A percentile compares a stretch with the other conserved stretches of the same genome.
Conservation (phyloP, 2,113 vertebrate genomes). For the Bombycilla garrulus region DNA sequence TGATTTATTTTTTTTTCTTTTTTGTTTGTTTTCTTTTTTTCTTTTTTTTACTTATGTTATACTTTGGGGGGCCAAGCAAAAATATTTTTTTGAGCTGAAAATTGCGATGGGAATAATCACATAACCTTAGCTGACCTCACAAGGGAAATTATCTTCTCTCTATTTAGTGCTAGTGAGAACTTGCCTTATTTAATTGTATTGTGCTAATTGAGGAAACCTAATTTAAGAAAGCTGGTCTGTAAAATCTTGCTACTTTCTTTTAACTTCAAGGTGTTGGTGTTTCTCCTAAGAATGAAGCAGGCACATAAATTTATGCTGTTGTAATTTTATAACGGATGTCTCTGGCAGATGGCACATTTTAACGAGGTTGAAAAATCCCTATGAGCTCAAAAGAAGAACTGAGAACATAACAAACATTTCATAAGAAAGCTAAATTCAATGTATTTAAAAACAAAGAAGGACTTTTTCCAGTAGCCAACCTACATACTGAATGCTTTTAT, state of each 20-base stretch:
- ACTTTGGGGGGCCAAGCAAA: background rate
- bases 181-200: background rate
- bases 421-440: slow-evolving; percentile 10
- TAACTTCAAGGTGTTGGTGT: slow-evolving; percentile 12
- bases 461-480: background rate
- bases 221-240: background rate
- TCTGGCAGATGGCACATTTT: slow-evolving; percentile 45
- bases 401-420: background rate
- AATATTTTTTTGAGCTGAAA: background rate
- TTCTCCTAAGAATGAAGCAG: background rate
- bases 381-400: background rate
- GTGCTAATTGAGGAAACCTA: background rate
- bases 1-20: fast-evolving
- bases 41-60: background rate
- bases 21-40: background rate
- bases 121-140: background rate
- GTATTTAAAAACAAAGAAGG: background rate
- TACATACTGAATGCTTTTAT: background rate
- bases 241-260: background rate
- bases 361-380: background rate
- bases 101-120: background rate
- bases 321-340: background rate
- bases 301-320: background rate
- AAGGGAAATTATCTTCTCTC: background rate
- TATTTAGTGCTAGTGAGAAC: background rate